phyloP scores from a whole-genome alignment of 2,888 invertebrate species.

The Cryptocheilus praepositus region DNA sequence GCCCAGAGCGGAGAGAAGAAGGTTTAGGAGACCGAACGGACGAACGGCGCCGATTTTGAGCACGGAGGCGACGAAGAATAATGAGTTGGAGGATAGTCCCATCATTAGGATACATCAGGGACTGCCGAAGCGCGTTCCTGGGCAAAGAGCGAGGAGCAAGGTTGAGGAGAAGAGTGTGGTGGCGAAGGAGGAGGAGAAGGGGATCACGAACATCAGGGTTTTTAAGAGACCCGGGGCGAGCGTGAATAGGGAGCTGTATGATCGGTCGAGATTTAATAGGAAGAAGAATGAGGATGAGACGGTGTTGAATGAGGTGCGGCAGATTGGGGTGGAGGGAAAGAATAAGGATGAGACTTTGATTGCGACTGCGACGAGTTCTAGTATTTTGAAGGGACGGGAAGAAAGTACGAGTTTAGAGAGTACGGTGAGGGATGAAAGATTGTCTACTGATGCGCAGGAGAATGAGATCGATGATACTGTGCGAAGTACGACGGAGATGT shows the following conservation, averaged over 20 bases:
- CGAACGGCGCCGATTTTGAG: slow-evolving; percentile 16
- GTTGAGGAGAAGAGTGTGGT: slow-evolving; percentile 23
- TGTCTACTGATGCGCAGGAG: background rate
- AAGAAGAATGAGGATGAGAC: slow-evolving; percentile 33
- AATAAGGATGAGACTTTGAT: no score
- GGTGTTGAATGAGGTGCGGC: no score
- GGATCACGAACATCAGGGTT: slow-evolving; percentile 56
- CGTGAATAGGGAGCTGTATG: slow-evolving; percentile 36
- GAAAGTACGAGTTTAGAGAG: background rate
- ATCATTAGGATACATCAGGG: slow-evolving; percentile 55
- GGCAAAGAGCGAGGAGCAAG: slow-evolving; percentile 27
- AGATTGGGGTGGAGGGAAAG: no score
- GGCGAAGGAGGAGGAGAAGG: slow-evolving; percentile 36
- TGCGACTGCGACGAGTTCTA: no score
- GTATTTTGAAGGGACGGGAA: background rate
- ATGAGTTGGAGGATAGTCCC: slow-evolving; percentile 54
- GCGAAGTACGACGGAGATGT: no score
- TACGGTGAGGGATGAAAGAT: no score
- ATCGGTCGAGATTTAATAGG: slow-evolving; percentile 35
- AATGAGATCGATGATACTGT: no score
- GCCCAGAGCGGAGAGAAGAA: slow-evolving; percentile 16
- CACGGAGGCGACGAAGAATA: slow-evolving; percentile 33
- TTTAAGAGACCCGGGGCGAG: slow-evolving; percentile 40
- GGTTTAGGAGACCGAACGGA: slow-evolving; percentile 44
- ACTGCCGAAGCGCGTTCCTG: slow-evolving; percentile 4